Base-by-base conservation (phyloP, 2,797 vertebrate species). In the Gallinago solitaria region DNA sequence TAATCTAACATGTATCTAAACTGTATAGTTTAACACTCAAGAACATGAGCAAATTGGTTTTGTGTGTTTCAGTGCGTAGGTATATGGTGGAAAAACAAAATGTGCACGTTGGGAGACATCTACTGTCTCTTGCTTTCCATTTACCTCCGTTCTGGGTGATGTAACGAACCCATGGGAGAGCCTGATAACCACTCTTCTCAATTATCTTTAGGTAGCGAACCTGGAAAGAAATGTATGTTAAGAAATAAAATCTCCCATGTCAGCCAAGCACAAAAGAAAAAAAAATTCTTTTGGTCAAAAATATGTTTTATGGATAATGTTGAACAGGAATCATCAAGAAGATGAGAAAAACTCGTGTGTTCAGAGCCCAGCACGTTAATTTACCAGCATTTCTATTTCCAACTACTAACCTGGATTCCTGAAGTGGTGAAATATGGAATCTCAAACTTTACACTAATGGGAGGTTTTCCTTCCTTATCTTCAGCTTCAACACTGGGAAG, bases 351-450 rank as follows among this genome's bases (percentile, higher is more conserved):
- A 4, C 7, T 12, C 1, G 0, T 0, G n/a, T 6, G 23, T 19
- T 30, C 39, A 57, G n/a, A 54, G 43, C 3, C 21, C 9, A 13
- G 59, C 33, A 8, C 0, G 12, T n/a, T 23, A 20, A 47, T 51
- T 50, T 4, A 8, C 9, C 30, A 33, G 16, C 3, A 9, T 50
- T 82, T 53, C 24, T 43, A 0, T 45, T 74, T 88, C 30, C 70
- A 79, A 0, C 5, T 15, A 73, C 90, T 25, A 63, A 99, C 99
- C 99, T 99, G 99, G 96, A 99, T 99, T 97, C 99, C 99, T 24
- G 99, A 99, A 69, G 99, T 99, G 97, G 99, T 99, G 97, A 99
- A 99, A 97, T 99, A 99, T 0, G 99, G 99, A 93, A 99, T 99
- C 97, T 99, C 99, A 92, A 99, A 99, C 98, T 99, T 99, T 18